phyloP scores from a whole-genome alignment of 2,888 invertebrate species.

The Ctena decussata region DNA sequence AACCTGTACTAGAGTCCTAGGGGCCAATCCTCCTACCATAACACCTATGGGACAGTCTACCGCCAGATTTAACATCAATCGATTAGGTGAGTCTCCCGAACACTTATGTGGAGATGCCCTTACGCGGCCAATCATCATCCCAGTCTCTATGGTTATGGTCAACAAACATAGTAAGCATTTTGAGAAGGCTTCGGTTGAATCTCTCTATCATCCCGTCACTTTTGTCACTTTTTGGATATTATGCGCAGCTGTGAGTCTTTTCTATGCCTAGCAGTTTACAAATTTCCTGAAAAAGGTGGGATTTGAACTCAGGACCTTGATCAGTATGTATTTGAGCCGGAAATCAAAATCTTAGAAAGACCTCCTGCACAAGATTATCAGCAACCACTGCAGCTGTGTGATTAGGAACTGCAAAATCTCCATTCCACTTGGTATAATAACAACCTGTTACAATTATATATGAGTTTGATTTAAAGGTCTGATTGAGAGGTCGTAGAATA shows the following conservation, averaged over 20 bases:
- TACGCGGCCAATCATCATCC: slow-evolving; percentile 62
- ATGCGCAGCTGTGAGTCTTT: slow-evolving; percentile 63
- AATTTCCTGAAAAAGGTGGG: slow-evolving; percentile 46
- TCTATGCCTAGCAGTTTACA: slow-evolving; percentile 56
- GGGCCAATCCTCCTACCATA: slow-evolving; percentile 45
- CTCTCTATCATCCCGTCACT: slow-evolving; percentile 64
- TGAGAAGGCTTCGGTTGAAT: slow-evolving; percentile 54
- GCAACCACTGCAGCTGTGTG: slow-evolving; percentile 60
- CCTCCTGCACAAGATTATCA: slow-evolving; percentile 57
- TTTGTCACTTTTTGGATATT: slow-evolving; percentile 52
- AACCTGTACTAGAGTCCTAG: background rate
- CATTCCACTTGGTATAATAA: slow-evolving; percentile 67
- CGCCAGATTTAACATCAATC: slow-evolving; percentile 58
- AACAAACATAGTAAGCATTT: slow-evolving; percentile 47
- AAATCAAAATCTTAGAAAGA: slow-evolving; percentile 51
- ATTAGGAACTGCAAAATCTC: slow-evolving; percentile 40
- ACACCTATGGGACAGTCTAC: slow-evolving; percentile 57
- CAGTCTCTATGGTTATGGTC: slow-evolving; percentile 52
- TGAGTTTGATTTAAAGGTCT: slow-evolving; percentile 50
- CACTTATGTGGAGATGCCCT: slow-evolving; percentile 47
- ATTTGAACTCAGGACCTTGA: slow-evolving; percentile 68
- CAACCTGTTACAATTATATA: slow-evolving; percentile 65
- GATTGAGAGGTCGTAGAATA: slow-evolving; percentile 60
- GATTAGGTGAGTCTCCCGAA: slow-evolving; percentile 54
- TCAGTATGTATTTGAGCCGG: slow-evolving; percentile 60